phyloP scores from a whole-genome alignment of 2,888 invertebrate genomes.

The Idaea biselata region DNA sequence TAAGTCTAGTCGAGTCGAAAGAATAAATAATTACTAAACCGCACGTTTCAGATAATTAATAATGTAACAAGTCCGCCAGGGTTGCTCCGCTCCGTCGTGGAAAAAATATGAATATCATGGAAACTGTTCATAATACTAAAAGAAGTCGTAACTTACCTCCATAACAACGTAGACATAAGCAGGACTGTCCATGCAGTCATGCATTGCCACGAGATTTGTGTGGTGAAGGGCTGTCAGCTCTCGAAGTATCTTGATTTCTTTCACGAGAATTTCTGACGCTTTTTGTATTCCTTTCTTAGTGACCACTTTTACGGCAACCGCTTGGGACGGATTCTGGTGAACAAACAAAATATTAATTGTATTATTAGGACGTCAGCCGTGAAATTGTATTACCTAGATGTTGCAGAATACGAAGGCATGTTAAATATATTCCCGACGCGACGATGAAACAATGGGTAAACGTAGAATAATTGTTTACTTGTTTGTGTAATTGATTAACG shows the following conservation, averaged over 20 bases:
- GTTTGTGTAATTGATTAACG: slow-evolving; percentile 7
- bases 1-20: no score
- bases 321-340: slow-evolving; percentile 88
- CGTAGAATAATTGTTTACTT: background rate
- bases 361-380: background rate
- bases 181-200: slow-evolving; percentile 98
- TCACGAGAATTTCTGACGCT: slow-evolving; percentile 97
- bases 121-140: no score
- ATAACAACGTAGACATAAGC: slow-evolving; percentile 98
- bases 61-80: no score
- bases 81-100: no score
- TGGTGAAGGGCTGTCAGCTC: slow-evolving; percentile 98
- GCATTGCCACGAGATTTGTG: slow-evolving; percentile 98
- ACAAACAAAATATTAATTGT: background rate
- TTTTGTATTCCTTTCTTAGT: slow-evolving; percentile 98
- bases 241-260: slow-evolving; percentile 99
- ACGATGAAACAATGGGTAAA: slow-evolving; percentile 4
- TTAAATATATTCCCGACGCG: slow-evolving; percentile 6
- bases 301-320: slow-evolving; percentile 98
- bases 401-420: slow-evolving; percentile 4
- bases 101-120: no score
- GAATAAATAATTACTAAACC: no score
- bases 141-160: slow-evolving; percentile 89
- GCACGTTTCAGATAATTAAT: no score
- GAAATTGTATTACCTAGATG: background rate